These are phyloP conservation scores for Drosophila eugracilis DNA, from an alignment of 1,140 invertebrate species.

Conservation along the genomic window DNA sequence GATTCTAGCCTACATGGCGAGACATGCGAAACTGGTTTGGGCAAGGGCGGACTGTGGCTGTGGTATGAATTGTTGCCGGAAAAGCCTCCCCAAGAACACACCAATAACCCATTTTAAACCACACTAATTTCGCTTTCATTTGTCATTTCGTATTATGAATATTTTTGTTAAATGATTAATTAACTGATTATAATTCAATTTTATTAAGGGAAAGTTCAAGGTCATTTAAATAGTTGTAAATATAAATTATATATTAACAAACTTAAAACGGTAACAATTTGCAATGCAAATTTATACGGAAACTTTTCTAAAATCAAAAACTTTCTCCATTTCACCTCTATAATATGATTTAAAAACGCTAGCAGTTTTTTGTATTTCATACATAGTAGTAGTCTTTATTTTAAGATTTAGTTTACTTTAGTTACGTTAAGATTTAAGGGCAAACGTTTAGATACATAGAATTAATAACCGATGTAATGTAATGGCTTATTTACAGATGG, in stretches of 20 bases:
- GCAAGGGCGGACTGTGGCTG: conserved; percentile 35
- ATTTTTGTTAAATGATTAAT: too few relatives aligned
- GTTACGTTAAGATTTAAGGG: conserved; percentile 8
- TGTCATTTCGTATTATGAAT: too few relatives aligned
- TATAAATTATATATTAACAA: too few relatives aligned
- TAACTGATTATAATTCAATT: too few relatives aligned
- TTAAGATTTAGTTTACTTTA: conserved; percentile 8
- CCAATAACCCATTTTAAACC: not conserved
- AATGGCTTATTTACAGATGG: conserved; percentile 59
- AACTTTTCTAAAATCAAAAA: not conserved
- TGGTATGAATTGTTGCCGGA: conserved; percentile 27
- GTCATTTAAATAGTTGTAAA: too few relatives aligned
- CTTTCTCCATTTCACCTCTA: not conserved
- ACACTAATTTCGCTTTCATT: not conserved
- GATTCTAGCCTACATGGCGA: conserved; percentile 71
- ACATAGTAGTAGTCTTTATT: conserved; percentile 36
- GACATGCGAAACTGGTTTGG: conserved; percentile 65
- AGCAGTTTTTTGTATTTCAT: conserved; percentile 15
- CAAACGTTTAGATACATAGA: conserved; percentile 4
- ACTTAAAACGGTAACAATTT: too few relatives aligned
- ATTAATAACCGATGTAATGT: conserved; percentile 6
- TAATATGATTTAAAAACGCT: not conserved
- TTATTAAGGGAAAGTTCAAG: too few relatives aligned
- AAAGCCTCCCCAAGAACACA: conserved; percentile 42
- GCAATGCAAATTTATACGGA: too few relatives aligned